Percentiles rank a stretch among this genome's conserved stretches.
Conservation (phyloP, 2,113 vertebrate species). For the Oreochromis spilurus region DNA sequence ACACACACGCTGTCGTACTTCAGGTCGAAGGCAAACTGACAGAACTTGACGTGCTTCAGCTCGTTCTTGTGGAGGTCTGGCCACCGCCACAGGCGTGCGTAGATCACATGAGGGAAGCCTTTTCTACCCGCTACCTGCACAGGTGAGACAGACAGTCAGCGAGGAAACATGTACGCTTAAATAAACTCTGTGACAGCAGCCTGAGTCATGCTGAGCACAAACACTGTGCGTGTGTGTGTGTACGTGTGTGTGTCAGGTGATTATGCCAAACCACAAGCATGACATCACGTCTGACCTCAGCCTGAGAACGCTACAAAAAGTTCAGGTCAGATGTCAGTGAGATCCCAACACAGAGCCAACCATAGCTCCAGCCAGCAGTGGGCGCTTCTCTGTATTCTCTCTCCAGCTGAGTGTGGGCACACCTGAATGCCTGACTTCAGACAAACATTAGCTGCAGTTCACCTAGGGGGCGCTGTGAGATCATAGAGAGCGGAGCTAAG, state of each 20-base stretch:
- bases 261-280: constrained; percentile 2
- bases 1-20: constrained; percentile 83
- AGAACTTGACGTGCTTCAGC: constrained; percentile 79
- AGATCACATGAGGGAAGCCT: constrained; percentile 80
- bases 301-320: not conserved
- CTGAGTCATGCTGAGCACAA: constrained; percentile 16
- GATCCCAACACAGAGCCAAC: not conserved
- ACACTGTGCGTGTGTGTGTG: not conserved
- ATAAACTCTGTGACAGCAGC: not conserved
- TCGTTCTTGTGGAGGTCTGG: constrained; percentile 85
- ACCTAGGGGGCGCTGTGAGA: not conserved
- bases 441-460: not conserved
- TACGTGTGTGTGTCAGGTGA: not conserved
- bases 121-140: constrained; percentile 77
- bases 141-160: not conserved
- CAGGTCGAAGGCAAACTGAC: constrained; percentile 80
- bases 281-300: constrained; percentile 36
- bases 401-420: not conserved
- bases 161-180: not conserved
- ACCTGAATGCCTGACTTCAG: not conserved
- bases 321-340: not conserved
- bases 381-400: not conserved
- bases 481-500: not conserved
- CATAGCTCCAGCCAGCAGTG: not conserved
- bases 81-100: constrained; percentile 79